These are phyloP conservation scores for Ctenochaetus hawaiiensis DNA, from an alignment of 2,797 vertebrate species.

Conservation along the genomic window DNA sequence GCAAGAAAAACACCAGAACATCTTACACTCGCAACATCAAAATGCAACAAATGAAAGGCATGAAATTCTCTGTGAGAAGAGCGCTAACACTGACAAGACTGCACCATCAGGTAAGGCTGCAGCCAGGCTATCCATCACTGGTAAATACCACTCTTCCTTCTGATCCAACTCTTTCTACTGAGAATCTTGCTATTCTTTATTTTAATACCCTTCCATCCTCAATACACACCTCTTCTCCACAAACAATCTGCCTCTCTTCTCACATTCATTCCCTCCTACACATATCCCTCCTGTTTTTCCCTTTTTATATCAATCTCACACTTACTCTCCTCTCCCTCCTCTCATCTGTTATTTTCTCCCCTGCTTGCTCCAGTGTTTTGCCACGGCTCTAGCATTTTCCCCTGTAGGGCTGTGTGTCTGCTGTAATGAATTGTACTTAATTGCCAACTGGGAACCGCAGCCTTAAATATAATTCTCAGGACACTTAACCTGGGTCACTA, in stretches of 20 bases:
- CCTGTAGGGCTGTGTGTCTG: constrained; percentile 77
- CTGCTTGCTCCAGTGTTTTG: constrained; percentile 50
- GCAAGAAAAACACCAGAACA: constrained; percentile 55
- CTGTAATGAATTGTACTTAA: constrained; percentile 87
- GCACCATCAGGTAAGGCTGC: constrained; percentile 55
- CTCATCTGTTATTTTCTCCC: constrained; percentile 31
- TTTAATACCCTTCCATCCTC: constrained; percentile 8
- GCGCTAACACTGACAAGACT: constrained; percentile 13
- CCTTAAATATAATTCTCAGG: constrained; percentile 84
- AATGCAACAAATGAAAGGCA: constrained; percentile 75
- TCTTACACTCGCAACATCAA: constrained; percentile 65
- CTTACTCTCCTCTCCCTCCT: constrained; percentile 11
- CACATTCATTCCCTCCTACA: constrained; percentile 55
- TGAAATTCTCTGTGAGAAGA: constrained; percentile 73
- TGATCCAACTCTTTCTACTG: constrained; percentile 12
- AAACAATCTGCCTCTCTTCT: constrained; percentile 51
- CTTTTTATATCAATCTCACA: constrained; percentile 47
- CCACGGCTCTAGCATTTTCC: constrained; percentile 65
- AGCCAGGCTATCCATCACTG: not conserved
- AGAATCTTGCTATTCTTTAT: constrained; percentile 27
- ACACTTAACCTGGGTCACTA: constrained; percentile 83
- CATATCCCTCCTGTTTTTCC: constrained; percentile 21
- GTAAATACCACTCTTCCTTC: constrained; percentile 26
- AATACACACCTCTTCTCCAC: constrained; percentile 29
- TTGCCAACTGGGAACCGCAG: constrained; percentile 80